Base-by-base conservation (phyloP, 2,113 vertebrate genomes). In the Podocnemis expansa region DNA sequence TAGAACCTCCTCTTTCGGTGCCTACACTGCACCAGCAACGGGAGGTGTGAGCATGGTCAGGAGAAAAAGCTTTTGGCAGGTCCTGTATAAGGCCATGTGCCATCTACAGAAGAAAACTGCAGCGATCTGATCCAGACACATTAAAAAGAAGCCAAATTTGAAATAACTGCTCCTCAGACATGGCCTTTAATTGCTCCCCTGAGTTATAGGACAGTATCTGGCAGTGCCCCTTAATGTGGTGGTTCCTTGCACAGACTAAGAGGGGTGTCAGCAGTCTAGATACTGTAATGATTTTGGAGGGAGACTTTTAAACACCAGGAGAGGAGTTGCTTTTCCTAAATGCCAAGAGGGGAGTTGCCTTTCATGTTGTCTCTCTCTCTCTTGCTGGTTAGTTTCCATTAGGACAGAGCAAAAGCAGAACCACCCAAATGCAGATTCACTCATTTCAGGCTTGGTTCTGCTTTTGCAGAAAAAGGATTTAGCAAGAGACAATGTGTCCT, bases 381-480 rank as follows among this genome's bases (percentile, higher is more conserved):
- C 21, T 43, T 17, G 70, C 81, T 27, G 41, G 24, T 43, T 70
- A 43, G 38, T 90, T 96, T 95, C 19, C 38, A 76, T 81, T 79
- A 92, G 76, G 94, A 79, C 55, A 75, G 47, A 76, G 86, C 70
- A 54, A 90, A 96, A 95, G 93, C 88, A 95, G 86, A 96, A 92
- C 91, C 56, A 78, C 78, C 80, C 83, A 80, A 85, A 76, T n/a
- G 84, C 52, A 89, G 11, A 80, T 16, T 86, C 73, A 45, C 41
- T 76, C 38, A 41, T 76, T 76, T 76, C 41, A 45, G 73, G 73
- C 41, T 76, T 17, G 38, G 85, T 96, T 95, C 92, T 93, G 84
- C 80, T 97, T 94, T 91, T 3, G 12, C 82, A 87, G 80, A 92
- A 93, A 80, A 17, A 88, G 47, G 29, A 19, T 87, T 93, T 93